These are phyloP conservation scores for Erethizon dorsatum DNA, from an alignment of 2,797 vertebrate species.

Conservation along the genomic window DNA sequence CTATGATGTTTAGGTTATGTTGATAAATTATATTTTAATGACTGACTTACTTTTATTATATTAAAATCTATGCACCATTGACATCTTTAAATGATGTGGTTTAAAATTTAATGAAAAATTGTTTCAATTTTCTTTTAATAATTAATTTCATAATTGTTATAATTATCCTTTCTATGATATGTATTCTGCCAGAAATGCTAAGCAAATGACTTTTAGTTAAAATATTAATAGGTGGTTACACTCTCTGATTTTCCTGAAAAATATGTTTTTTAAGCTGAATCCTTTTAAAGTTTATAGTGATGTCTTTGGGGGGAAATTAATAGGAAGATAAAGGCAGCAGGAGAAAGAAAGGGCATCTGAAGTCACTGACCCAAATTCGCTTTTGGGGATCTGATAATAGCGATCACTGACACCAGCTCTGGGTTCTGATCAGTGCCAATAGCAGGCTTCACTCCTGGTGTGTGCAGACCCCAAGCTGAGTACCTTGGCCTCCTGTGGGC, in stretches of 20 bases:
- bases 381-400: not conserved
- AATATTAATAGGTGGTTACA: not conserved
- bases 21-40: conserved; percentile 44
- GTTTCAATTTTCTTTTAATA: conserved; percentile 26
- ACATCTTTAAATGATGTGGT: not conserved
- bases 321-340: not conserved
- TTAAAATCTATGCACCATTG: not conserved
- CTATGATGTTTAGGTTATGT: not conserved
- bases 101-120: conserved; percentile 15
- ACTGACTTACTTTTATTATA: conserved; percentile 14
- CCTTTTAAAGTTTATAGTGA: not conserved
- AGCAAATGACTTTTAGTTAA: conserved; percentile 44
- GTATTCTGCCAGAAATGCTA: not conserved
- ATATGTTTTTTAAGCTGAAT: not conserved
- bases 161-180: not conserved
- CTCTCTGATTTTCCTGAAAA: not conserved
- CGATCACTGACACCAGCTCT: not conserved
- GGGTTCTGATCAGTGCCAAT: not conserved
- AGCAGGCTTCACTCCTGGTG: rapidly evolving
- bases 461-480: not conserved
- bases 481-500: not conserved
- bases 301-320: not conserved
- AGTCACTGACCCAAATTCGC: not conserved
- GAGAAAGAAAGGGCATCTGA: not conserved
- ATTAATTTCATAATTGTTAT: not conserved